Conservation (phyloP, 2,888 invertebrate genomes). For the Mesoligia furuncula region DNA sequence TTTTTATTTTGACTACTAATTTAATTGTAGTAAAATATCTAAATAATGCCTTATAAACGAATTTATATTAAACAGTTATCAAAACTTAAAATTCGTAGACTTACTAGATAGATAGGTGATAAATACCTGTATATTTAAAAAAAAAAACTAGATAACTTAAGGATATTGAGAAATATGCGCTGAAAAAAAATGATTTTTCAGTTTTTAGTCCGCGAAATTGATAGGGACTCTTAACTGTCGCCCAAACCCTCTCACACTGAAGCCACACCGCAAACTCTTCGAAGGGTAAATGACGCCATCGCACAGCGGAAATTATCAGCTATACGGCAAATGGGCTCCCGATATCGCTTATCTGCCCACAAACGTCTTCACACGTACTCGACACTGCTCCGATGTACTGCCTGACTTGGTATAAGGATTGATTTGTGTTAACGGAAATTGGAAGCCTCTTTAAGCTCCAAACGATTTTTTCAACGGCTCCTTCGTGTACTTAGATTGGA, state of each 20-base stretch:
- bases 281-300: conserved; percentile 83
- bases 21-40: no score
- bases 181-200: no score
- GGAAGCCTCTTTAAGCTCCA: conserved; percentile 38
- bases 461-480: conserved; percentile 26
- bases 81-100: no score
- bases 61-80: no score
- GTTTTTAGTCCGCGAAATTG: no score
- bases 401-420: conserved; percentile 38
- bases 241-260: conserved; percentile 42
- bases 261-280: conserved; percentile 73
- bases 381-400: conserved; percentile 42
- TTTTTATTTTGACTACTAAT: no score
- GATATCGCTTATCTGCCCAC: conserved; percentile 83
- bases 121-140: no score
- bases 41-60: no score
- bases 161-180: no score
- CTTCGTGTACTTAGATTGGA: conserved; percentile 15
- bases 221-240: no score
- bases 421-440: conserved; percentile 59
- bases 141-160: no score
- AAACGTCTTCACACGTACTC: conserved; percentile 69
- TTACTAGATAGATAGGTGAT: no score
- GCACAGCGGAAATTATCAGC: conserved; percentile 84
- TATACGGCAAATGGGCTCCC: conserved; percentile 80